Percentiles rank a stretch among this genome's conserved stretches.
Evolutionary conservation across 2,113 vertebrate genomes (phyloP).

Genomic region (Eonycteris spelaea): DNA sequence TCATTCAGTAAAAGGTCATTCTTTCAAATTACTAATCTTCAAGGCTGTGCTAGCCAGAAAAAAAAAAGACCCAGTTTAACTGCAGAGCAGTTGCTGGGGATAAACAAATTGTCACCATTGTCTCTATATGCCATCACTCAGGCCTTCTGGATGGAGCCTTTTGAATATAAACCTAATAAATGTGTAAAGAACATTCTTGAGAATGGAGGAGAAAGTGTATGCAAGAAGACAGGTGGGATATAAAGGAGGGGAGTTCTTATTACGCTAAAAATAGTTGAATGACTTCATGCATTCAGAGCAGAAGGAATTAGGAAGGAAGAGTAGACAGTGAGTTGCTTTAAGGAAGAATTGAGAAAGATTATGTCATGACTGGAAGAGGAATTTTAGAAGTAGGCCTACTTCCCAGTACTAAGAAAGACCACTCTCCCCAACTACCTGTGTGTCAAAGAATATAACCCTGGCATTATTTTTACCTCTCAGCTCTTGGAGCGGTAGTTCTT

Average conservation of each 20-base stretch:
- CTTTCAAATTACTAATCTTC: slow-evolving; percentile 57
- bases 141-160: neutral
- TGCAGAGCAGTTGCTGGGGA: neutral
- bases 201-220: neutral
- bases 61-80: slow-evolving; percentile 11
- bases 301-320: neutral
- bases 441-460: neutral
- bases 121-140: neutral
- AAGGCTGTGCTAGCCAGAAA: slow-evolving; percentile 31
- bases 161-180: neutral
- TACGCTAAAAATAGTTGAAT: neutral
- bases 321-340: neutral
- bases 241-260: neutral
- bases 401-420: neutral
- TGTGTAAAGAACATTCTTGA: neutral
- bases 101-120: neutral
- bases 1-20: slow-evolving; percentile 62
- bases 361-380: neutral
- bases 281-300: neutral
- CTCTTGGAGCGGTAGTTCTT: neutral
- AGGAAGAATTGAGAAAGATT: neutral
- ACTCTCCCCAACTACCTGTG: neutral
- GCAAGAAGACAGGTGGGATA: neutral
- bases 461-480: neutral
- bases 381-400: neutral